phyloP scores from a whole-genome alignment of 2,888 invertebrate species.

The Nemapogon koenigi region DNA sequence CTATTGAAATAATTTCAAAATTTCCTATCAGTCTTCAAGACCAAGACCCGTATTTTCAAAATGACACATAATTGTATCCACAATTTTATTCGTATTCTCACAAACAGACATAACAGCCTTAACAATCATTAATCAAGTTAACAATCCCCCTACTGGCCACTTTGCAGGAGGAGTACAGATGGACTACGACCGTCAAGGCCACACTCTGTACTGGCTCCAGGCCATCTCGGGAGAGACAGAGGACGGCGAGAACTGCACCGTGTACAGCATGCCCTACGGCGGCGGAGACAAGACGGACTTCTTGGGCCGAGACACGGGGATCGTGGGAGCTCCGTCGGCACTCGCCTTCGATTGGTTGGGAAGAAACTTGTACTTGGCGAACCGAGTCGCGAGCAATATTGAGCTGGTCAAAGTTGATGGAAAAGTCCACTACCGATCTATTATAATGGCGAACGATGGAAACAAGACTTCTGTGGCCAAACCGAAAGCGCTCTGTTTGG shows the following conservation, averaged over 20 bases:
- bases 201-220: slow-evolving; percentile 88
- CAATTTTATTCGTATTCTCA: no score
- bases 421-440: slow-evolving; percentile 80
- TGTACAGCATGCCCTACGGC: slow-evolving; percentile 82
- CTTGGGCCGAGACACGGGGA: slow-evolving; percentile 81
- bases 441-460: slow-evolving; percentile 90
- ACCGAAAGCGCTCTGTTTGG: slow-evolving; percentile 87
- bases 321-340: slow-evolving; percentile 88
- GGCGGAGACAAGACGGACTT: slow-evolving; percentile 87
- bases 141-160: no score
- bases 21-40: no score
- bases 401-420: slow-evolving; percentile 89
- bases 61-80: no score
- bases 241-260: slow-evolving; percentile 84
- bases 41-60: no score
- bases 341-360: slow-evolving; percentile 98
- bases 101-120: no score
- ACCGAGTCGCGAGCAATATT: slow-evolving; percentile 87
- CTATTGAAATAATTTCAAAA: no score
- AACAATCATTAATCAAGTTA: no score
- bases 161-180: slow-evolving; percentile 80
- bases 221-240: slow-evolving; percentile 17
- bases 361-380: slow-evolving; percentile 92
- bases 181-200: slow-evolving; percentile 89
- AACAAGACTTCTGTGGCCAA: slow-evolving; percentile 84